Percentiles rank a stretch among this genome's conserved stretches.
These are phyloP conservation scores for Echiichthys vipera DNA, from an alignment of 2,797 vertebrate genomes.

Conservation along the genomic window DNA sequence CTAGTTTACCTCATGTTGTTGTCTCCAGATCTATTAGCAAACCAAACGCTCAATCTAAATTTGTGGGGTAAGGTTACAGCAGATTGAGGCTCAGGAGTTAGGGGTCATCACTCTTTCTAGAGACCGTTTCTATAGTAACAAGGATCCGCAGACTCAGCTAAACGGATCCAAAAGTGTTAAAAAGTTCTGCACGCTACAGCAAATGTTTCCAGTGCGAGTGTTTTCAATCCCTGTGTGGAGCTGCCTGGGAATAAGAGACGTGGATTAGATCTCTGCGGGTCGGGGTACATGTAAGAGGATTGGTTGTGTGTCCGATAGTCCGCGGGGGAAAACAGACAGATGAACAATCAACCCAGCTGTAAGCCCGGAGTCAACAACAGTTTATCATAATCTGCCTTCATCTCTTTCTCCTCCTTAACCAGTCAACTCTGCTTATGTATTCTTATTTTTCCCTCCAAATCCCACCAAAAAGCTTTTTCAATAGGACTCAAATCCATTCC, in stretches of 20 bases:
- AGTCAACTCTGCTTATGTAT: neutral
- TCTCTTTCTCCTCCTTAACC: constrained; percentile 34
- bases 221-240: constrained; percentile 12
- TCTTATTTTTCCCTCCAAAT: neutral
- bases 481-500: neutral
- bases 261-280: constrained; percentile 63
- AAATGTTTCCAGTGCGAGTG: neutral
- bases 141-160: neutral
- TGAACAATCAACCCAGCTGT: constrained; percentile 72
- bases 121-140: neutral
- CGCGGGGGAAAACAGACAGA: constrained; percentile 61
- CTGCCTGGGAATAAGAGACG: constrained; percentile 39
- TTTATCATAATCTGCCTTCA: constrained; percentile 65
- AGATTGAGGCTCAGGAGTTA: neutral
- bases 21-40: neutral
- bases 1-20: neutral
- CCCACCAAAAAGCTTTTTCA: neutral
- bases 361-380: constrained; percentile 62
- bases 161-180: neutral
- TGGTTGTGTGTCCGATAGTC: constrained; percentile 57
- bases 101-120: neutral
- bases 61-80: neutral
- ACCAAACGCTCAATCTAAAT: neutral
- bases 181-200: neutral
- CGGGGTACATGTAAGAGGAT: constrained; percentile 72